Percentiles rank a stretch among this genome's conserved stretches.
Conservation (phyloP, 2,888 invertebrate species). For the Rosalia funebris region DNA sequence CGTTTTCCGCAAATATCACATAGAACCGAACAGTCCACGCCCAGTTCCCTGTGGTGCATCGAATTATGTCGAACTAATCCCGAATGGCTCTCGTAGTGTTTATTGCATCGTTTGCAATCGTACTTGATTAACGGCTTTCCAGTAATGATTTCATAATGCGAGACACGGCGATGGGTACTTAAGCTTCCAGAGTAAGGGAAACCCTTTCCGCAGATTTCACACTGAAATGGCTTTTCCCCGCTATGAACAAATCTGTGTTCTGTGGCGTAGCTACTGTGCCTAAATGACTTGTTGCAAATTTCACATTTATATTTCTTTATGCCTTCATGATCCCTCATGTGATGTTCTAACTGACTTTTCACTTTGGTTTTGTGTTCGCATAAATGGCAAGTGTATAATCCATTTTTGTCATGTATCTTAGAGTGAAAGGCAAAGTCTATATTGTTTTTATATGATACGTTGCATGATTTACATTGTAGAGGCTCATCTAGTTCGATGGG, state of each 20-base stretch:
- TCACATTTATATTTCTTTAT: constrained; percentile 64
- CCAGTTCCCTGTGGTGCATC: constrained; percentile 35
- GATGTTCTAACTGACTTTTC: constrained; percentile 59
- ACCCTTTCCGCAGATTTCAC: constrained; percentile 67
- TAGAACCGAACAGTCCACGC: constrained; percentile 36
- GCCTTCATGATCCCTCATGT: constrained; percentile 62
- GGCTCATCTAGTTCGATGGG: constrained; percentile 53
- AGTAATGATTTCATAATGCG: constrained; percentile 62
- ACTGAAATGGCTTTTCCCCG: constrained; percentile 66
- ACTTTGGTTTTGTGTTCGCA: constrained; percentile 56
- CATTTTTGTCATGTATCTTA: constrained; percentile 52
- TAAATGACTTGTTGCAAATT: constrained; percentile 65
- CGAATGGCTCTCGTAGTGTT: constrained; percentile 55
- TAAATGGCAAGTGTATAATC: constrained; percentile 56
- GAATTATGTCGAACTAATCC: constrained; percentile 53
- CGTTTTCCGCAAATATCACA: constrained; percentile 62
- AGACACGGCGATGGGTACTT: constrained; percentile 32
- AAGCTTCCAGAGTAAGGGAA: constrained; percentile 29
- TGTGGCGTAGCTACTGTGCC: constrained; percentile 65
- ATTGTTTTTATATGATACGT: constrained; percentile 55
- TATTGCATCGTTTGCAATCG: constrained; percentile 58
- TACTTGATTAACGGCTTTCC: constrained; percentile 55
- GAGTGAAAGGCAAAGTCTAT: constrained; percentile 57
- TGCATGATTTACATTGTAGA: constrained; percentile 58
- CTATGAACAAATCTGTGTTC: constrained; percentile 65